Evolutionary conservation across 2,113 vertebrate genomes (phyloP).

Genomic region (Syngnathoides biaculeatus): DNA sequence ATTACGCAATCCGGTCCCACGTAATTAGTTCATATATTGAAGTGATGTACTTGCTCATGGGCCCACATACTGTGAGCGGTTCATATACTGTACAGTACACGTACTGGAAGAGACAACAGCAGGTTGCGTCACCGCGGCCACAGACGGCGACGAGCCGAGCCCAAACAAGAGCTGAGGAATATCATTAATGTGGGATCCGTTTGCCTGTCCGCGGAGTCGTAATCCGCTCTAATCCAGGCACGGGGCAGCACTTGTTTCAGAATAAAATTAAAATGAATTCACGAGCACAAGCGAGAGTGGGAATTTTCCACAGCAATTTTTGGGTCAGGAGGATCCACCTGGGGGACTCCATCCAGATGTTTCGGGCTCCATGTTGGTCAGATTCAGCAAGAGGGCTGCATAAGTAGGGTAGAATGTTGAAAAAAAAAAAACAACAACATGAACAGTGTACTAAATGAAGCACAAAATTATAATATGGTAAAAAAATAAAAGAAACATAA

Average conservation of each 20-base stretch:
- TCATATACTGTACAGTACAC: not conserved
- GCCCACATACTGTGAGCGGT: not conserved
- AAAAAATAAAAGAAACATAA: not conserved
- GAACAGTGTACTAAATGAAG: no score
- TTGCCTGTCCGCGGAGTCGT: constrained; percentile 34
- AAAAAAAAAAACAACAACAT: no score
- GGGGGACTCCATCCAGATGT: constrained; percentile 48
- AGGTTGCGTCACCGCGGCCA: not conserved
- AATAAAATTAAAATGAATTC: constrained; percentile 21
- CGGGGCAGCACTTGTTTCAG: constrained; percentile 30
- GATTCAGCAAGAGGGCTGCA: constrained; percentile 23
- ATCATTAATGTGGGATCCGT: constrained; percentile 23
- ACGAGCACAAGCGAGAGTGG: constrained; percentile 1
- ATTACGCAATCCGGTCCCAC: constrained; percentile 9
- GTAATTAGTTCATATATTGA: constrained; percentile 24
- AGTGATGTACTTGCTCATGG: not conserved
- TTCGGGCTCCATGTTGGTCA: constrained; percentile 44
- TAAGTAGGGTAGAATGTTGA: constrained; percentile 6
- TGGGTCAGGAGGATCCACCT: constrained; percentile 40
- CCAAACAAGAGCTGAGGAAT: constrained; percentile 12
- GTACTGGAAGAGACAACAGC: not conserved
- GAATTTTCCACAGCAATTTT: constrained; percentile 19
- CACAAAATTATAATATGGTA: no score
- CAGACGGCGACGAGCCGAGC: not conserved
- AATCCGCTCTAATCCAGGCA: constrained; percentile 57